phyloP scores from a whole-genome alignment of 2,797 vertebrate species.

The Lacerta bilineata region DNA sequence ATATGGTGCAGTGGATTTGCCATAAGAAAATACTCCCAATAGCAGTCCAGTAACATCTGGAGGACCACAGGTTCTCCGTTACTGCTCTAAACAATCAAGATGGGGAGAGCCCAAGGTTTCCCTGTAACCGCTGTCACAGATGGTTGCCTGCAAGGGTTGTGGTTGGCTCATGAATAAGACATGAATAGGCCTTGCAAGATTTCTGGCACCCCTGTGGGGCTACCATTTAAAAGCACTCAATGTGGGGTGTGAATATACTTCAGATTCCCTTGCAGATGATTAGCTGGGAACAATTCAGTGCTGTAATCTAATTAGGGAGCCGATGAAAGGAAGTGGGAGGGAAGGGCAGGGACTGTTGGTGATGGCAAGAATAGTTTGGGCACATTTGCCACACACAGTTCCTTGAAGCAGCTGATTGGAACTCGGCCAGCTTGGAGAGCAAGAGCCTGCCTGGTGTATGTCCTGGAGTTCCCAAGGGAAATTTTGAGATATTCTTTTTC shows the following conservation, averaged over 20 bases:
- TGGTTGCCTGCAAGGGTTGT: neutral
- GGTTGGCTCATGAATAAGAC: neutral
- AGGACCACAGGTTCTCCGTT: neutral
- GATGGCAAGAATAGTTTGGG: neutral
- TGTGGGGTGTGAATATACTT: fast-evolving
- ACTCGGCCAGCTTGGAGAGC: slow-evolving; percentile 15
- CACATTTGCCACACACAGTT: slow-evolving; percentile 7
- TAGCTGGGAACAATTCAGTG: fast-evolving
- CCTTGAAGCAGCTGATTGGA: slow-evolving; percentile 28
- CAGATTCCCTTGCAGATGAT: neutral
- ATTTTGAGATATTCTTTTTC: neutral
- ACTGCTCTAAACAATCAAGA: neutral
- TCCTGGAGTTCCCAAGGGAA: slow-evolving; percentile 1
- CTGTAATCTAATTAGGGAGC: neutral
- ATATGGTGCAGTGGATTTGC: neutral
- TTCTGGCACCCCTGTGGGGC: neutral
- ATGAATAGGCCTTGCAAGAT: neutral
- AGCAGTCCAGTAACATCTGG: neutral
- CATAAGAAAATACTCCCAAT: slow-evolving; percentile 6
- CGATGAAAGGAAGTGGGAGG: slow-evolving; percentile 21
- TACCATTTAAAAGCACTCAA: neutral
- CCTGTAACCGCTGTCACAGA: neutral
- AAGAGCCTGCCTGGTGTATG: neutral
- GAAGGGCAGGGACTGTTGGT: neutral
- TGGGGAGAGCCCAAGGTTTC: neutral